Evolutionary conservation across 1,140 invertebrate genomes (phyloP), one percentile per base, ranked within the genome.

Genomic region (Diorhabda sublineata): DNA sequence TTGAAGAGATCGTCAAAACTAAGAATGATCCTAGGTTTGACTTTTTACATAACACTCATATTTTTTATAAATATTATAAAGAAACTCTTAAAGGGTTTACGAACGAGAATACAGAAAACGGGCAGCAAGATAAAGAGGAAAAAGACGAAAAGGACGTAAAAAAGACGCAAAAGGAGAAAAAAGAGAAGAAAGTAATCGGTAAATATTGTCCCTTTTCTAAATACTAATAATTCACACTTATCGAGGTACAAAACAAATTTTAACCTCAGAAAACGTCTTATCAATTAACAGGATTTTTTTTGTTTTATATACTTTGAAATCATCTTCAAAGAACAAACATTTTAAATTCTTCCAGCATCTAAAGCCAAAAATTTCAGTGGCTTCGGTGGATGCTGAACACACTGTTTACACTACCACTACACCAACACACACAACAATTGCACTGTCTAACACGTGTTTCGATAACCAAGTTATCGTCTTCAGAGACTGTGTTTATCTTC

Each of bases 21-120:
- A 96, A 96, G 82, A 90, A 91, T 9, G 95, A 97, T 81, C 87
- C 89, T 0, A 82, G 95, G 43, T 98, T 96, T 78, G 88, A 87
- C 11, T 96, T 96, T 80, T 80, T 96, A 0, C 86, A 94, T 62
- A 81, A 88, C 0, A 85, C 83, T 0, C 89, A 95, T 79, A 83
- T 89, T 59, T 92, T 87, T 78, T 87, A 95, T 79, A 81, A 86
- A 1, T 95, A 94, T 79, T 96, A 96, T 73, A 84, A 84, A 65
- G 80, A 78, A 4, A 80, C 77, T 43, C 72, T 78, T 9, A 76
- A 83, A 66, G 82, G 86, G 63, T 80, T 82, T n/a, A 81, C 83
- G 11, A 83, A 83, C 56, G 79, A 83, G 47, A 80, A 80, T 3
- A 67, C 71, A 9, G 64, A 73, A 65, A 73, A 69, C 45, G 47